phyloP scores from a whole-genome alignment of 2,113 vertebrate genomes.

The Elanoides forficatus region DNA sequence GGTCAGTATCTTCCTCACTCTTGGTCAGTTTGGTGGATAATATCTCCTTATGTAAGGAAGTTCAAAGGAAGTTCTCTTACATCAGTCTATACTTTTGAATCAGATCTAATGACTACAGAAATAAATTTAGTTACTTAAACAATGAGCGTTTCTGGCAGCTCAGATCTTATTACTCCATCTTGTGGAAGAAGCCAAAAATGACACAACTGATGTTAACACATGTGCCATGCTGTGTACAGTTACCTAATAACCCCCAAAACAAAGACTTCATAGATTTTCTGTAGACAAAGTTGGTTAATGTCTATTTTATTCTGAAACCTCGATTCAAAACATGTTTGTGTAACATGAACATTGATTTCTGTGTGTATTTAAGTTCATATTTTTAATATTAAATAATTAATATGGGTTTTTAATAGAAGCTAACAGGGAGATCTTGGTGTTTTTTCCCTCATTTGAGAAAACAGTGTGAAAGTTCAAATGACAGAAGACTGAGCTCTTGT shows the following conservation, averaged over 20 bases:
- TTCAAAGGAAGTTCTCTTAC: background rate
- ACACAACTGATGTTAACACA: background rate
- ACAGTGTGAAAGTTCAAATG: background rate
- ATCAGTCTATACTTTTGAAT: background rate
- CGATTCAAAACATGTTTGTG: background rate
- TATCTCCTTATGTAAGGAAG: background rate
- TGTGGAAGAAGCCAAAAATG: constrained; percentile 64
- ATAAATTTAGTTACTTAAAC: background rate
- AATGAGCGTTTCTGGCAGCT: background rate
- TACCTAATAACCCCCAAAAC: background rate
- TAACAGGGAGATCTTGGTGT: background rate
- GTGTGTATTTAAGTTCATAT: background rate
- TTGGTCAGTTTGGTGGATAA: background rate
- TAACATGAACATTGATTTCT: background rate
- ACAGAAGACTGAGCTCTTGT: background rate
- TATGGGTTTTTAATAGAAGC: background rate
- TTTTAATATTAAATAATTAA: no score
- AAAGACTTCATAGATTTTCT: background rate
- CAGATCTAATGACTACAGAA: background rate
- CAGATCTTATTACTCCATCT: constrained; percentile 68
- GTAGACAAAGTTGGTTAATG: background rate
- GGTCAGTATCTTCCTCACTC: background rate
- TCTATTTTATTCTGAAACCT: background rate
- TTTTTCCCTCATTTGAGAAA: background rate
- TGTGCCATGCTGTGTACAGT: rapidly evolving